Evolutionary conservation across 2,113 vertebrate genomes (phyloP), one percentile per base, ranked within the genome.

Genomic region (Trogon surrucura): DNA sequence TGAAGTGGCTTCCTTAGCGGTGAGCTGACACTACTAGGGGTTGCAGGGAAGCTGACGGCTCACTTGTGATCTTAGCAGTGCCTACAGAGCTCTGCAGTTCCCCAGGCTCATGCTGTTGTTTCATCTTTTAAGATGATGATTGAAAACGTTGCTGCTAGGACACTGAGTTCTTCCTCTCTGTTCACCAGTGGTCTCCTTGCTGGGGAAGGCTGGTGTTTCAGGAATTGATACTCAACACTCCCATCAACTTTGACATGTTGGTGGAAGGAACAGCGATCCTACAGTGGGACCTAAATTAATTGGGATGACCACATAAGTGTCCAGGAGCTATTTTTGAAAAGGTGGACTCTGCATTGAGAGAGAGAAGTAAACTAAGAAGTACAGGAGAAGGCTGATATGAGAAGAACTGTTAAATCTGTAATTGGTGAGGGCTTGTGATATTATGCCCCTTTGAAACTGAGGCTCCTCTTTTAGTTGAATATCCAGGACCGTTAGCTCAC

Each of bases 291-390:
- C 14, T 13, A 16, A 74, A 32, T 58, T 34, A 22, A 8, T 14
- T 13, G 32, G 32, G 44, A 22, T 56, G 14, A 18, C 30, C 44
- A 30, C 0, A 0, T 7, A 65, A 64, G 12, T 34, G 38, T 36
- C 36, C 13, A 11, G 47, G 26, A 89, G 53, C 2, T 23, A 2
- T 50, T 57, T 64, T 34, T 34, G 27, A 16, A 51, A 51, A 61
- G 13, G 13, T 57, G 19, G 41, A 5, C 15, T 30, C 16, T 54
- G 30, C 11, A 5, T 20, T 2, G 41, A 41, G 41, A 13, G 53
- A 16, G 10, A 57, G 26, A 16, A 23, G 17, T 7, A 44, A 66
- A 51, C 26, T 36, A 47, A 32, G 38, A 61, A 71, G 29, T 11
- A 12, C 16, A 20, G n/a, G 29, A 56, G 69, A 36, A 80, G 2